Base-by-base conservation (phyloP, 2,888 invertebrate species). In the Merodon equestris region DNA sequence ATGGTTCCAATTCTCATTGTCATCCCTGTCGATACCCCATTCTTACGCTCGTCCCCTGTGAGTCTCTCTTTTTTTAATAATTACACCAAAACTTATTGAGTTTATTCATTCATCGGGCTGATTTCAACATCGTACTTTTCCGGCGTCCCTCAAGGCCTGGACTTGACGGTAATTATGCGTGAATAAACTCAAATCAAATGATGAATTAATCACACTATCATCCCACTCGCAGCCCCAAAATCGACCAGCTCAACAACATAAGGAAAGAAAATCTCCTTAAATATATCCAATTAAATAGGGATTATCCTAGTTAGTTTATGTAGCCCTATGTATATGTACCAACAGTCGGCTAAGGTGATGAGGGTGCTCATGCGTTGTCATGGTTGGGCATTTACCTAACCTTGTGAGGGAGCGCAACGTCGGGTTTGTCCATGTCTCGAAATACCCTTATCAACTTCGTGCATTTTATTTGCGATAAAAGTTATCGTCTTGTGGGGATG, bases 91-190 rank as follows among this genome's bases (percentile, higher is more conserved):
- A n/a, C n/a, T n/a, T n/a, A n/a, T n/a, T n/a, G n/a, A n/a, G n/a
- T n/a, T n/a, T n/a, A n/a, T n/a, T n/a, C n/a, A n/a, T n/a, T n/a
- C n/a, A n/a, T n/a, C n/a, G n/a, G n/a, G n/a, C n/a, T n/a, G n/a
- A n/a, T n/a, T n/a, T n/a, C n/a, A n/a, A n/a, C n/a, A n/a, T n/a
- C n/a, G n/a, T n/a, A n/a, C n/a, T n/a, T n/a, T n/a, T n/a, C n/a
- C n/a, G n/a, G n/a, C n/a, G n/a, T n/a, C n/a, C n/a, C n/a, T n/a
- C n/a, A n/a, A 36, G 10, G 36, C 36, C 10, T 60, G 48, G 54
- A 76, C 61, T 56, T 53, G 61, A 63, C 44, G 40, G 38, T 57
- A 71, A 71, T 71, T 71, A 71, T 71, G 56, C 51, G 56, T 40
- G 18, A 76, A 71, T 56, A 60, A 66, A 76, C 58, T 60, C 58